Evolutionary conservation across 2,797 vertebrate species (phyloP), one percentile per base, ranked within the genome.

Genomic region (Hydrolagus colliei): DNA sequence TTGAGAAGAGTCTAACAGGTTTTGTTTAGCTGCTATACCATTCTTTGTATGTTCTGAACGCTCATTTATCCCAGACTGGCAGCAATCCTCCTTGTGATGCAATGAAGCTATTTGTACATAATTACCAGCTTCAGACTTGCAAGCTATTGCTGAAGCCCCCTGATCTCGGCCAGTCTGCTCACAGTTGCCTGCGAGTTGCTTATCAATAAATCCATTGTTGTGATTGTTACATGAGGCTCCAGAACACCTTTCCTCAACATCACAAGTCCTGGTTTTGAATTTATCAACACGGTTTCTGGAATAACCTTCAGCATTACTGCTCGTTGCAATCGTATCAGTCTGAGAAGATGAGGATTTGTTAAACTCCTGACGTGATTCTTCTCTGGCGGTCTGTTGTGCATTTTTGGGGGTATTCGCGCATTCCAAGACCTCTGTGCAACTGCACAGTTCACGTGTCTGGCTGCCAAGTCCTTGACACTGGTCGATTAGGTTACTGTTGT

Each of bases 161-260:
- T 91, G 90, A 87, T 92, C 94, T 87, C 93, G 93, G 79, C 93
- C 92, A 88, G 92, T 94, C 89, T 92, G 95, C 87, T 96, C 96
- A 0, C 96, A 96, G 87, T 92, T 93, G 32, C 92, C 94, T 0
- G 92, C 92, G 88, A 93, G 92, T 0, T 63, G 87, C 8, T 86
- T 68, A 86, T 94, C 93, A 86, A 95, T 89, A 88, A 90, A 91
- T 89, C 94, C 94, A 1, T 94, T 95, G 72, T 91, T 95, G 88
- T 95, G 93, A 87, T 90, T 93, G 88, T 92, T 72, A 0, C 94
- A 94, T 88, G 92, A 88, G 86, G 91, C 87, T 35, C 94, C 93
- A 0, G 89, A 89, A 88, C 87, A 91, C 88, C 91, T 93, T 86
- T 93, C 94, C 88, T 94, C 94, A 65, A 59, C 86, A 78, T 91